Percentiles rank a stretch among this genome's conserved stretches.
Conservation (phyloP, 2,888 invertebrate species). For the Lydus trimaculatus region DNA sequence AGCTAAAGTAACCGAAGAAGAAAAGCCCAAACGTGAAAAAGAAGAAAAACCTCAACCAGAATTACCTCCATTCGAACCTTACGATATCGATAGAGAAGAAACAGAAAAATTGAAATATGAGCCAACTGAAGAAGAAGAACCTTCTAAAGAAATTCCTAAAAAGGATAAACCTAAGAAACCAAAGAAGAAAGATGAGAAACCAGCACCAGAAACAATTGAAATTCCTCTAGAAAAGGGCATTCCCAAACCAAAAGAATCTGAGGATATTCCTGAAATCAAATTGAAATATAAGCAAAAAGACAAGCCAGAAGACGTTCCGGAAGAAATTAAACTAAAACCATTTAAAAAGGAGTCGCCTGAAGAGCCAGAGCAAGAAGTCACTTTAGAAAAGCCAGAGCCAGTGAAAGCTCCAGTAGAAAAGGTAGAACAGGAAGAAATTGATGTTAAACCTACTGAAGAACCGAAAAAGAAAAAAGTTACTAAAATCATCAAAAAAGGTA, state of each 20-base stretch:
- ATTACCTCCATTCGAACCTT: conserved; percentile 41
- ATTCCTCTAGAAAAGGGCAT: conserved; percentile 44
- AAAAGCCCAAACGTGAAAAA: conserved; percentile 24
- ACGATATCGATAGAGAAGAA: conserved; percentile 50
- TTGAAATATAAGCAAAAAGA: conserved; percentile 55
- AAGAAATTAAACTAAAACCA: conserved; percentile 56
- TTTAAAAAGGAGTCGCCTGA: conserved; percentile 46
- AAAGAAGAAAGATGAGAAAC: conserved; percentile 43
- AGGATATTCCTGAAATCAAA: conserved; percentile 58
- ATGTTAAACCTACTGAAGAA: conserved; percentile 45
- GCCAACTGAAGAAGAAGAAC: conserved; percentile 43
- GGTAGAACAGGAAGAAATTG: conserved; percentile 44
- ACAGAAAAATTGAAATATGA: conserved; percentile 57
- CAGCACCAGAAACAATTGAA: conserved; percentile 43
- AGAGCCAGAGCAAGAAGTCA: conserved; percentile 37
- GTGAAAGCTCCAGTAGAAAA: conserved; percentile 48
- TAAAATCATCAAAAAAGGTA: conserved; percentile 53
- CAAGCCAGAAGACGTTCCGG: conserved; percentile 47
- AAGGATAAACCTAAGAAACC: conserved; percentile 58
- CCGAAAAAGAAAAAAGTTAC: conserved; percentile 45
- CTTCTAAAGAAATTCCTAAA: conserved; percentile 42
- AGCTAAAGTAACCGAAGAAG: conserved; percentile 44
- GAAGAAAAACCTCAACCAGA: conserved; percentile 34
- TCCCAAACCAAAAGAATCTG: conserved; percentile 49
- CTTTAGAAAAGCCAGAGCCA: conserved; percentile 38